Base-by-base conservation (phyloP, 1,140 invertebrate species). In the Euwallacea fornicatus region DNA sequence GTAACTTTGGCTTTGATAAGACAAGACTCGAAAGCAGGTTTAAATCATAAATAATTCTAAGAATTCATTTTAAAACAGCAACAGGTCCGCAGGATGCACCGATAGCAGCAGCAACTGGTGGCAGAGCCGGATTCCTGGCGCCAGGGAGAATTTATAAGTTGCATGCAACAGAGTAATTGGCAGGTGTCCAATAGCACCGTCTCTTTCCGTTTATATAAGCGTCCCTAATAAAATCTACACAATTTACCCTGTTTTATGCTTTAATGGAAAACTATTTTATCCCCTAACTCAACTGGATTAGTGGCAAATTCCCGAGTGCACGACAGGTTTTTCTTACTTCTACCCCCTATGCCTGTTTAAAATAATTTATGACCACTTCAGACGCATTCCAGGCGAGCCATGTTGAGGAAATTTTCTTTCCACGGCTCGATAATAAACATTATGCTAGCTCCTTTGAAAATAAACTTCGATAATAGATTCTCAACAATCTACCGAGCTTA, bases 141-240 rank as follows among this genome's bases (percentile, higher is more conserved):
- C 11, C 21, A 56, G 11, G 44, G 41, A 61, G 63, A 66, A 64
- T 56, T 61, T 70, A 53, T 66, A 61, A 66, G 62, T 61, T 66
- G 55, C 77, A 80, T 78, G 79, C 78, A 79, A 77, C 76, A 78
- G 74, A 54, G 72, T 79, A 79, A 79, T 80, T 80, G 79, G 79
- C 79, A 79, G 76, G 75, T 80, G 76, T 78, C 79, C 79, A 80
- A 75, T 66, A 47, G 10, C 44, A 16, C n/a, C 43, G 21, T 21
- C 42, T 16, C 21, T 13, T 42, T 41, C 43, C 59, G 54, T 7
- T 56, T 21, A 15, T 21, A 16, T 56, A 56, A 56, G 54, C 54
- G 54, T n/a, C 54, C 16, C 8, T 56, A 56, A 56, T 21, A 56
- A 56, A 33, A 33, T 33, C 21, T 33, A 33, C 21, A 33, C 21